Evolutionary conservation across 2,797 vertebrate genomes (phyloP), one percentile per base, ranked within the genome.

Genomic region (Hippocampus kuda): DNA sequence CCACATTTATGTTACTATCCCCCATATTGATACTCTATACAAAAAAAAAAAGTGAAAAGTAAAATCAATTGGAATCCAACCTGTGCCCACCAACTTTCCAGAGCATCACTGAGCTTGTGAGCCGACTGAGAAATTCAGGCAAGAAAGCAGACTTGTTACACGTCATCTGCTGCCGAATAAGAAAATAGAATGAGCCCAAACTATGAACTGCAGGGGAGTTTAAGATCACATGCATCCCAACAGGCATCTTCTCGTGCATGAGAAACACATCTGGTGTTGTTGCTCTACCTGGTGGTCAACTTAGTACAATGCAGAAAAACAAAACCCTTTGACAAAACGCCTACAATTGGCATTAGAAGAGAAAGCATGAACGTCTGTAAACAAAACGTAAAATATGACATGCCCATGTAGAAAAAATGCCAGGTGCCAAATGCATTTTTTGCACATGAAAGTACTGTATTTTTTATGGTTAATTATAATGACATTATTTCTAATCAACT

Each of bases 131-230:
- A 78, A 75, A 72, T 68, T 54, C 38, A 62, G 18, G 72, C 62
- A 68, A 65, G 65, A 6, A 26, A 5, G 51, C 56, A 16, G 16
- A 72, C 65, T 69, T 56, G n/a, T 75, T 66, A 83, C 84, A 84
- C 11, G 10, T 86, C 84, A 69, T 78, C 80, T 72, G 78, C 75
- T 75, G 76, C 76, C 72, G 67, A 79, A 74, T 75, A 71, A 75
- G 64, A 69, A 42, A 70, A 26, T 65, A 70, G 67, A 73, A 56
- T 20, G 69, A 61, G 13, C n/a, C 48, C 1, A 46, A 64, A 64
- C 5, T 9, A 3, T 6, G 3, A 56, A 56, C n/a, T 26, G 53
- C n/a, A 8, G 49, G 18, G 20, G 20, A 20, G 16, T 44, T 13
- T 46, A 30, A 59, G 26, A 60, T 15, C 26, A 60, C 13, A 41